A percentile compares a stretch with the other conserved stretches of the same genome.
Conservation (phyloP, 2,888 invertebrate species). For the Ligdia adustata region DNA sequence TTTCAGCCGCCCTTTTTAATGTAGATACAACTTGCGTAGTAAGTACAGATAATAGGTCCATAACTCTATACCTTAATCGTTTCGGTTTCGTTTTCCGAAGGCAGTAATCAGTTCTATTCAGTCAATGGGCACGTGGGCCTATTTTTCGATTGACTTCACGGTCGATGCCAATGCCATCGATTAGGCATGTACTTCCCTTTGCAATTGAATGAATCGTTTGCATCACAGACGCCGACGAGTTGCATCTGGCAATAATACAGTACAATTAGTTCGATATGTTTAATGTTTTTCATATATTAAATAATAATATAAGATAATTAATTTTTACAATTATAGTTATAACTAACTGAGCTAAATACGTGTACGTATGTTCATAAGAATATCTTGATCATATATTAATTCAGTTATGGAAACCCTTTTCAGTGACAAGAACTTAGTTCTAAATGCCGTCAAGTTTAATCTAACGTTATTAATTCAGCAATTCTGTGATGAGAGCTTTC, state of each 20-base stretch:
- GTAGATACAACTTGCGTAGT: no score
- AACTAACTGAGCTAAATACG: no score
- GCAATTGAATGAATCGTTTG: constrained; percentile 29
- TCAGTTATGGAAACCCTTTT: background rate
- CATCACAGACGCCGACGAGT: constrained; percentile 20
- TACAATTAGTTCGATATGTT: constrained; percentile 10
- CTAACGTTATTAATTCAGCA: constrained; percentile 21
- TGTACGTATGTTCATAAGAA: no score
- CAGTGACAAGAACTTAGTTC: background rate
- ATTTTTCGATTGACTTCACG: constrained; percentile 30
- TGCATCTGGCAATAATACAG: constrained; percentile 2
- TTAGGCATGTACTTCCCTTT: constrained; percentile 24
- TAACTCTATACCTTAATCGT: background rate
- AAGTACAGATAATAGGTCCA: no score
- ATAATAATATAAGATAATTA: no score
- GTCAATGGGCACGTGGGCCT: constrained; percentile 32
- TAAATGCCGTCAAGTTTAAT: constrained; percentile 12
- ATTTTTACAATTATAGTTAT: no score
- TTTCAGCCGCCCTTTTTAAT: no score
- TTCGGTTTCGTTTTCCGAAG: constrained; percentile 8
- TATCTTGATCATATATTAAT: background rate
- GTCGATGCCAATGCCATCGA: constrained; percentile 33
- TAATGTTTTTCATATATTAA: constrained; percentile 9
- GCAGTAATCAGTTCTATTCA: constrained; percentile 23
- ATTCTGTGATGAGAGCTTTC: constrained; percentile 14